Conservation (phyloP, 2,888 invertebrate genomes). For the Lasioglossum calceatum region DNA sequence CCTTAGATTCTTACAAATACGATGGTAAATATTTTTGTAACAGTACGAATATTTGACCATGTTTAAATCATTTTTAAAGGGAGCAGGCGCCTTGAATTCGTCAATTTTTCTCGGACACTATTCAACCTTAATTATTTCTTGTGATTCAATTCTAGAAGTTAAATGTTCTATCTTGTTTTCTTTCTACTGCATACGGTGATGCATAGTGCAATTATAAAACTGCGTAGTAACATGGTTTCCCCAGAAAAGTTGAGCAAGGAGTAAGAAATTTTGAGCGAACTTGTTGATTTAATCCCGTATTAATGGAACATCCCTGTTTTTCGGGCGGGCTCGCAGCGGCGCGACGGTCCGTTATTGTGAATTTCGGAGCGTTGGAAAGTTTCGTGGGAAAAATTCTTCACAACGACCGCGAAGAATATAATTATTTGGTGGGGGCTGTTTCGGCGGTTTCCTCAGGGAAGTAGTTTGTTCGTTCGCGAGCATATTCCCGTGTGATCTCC, state of each 20-base stretch:
- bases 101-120: too few relatives aligned
- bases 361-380: neutral
- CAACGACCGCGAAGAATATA: conserved; percentile 31
- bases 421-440: conserved; percentile 44
- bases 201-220: neutral
- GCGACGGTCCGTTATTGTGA: neutral
- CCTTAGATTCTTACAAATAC: too few relatives aligned
- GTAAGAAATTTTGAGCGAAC: neutral
- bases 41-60: too few relatives aligned
- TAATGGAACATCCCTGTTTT: neutral
- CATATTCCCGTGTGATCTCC: conserved; percentile 55
- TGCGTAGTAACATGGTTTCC: neutral
- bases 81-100: too few relatives aligned
- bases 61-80: too few relatives aligned
- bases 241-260: neutral
- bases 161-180: neutral
- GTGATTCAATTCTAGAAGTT: too few relatives aligned
- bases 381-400: neutral
- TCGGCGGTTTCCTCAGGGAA: conserved; percentile 28
- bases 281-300: neutral
- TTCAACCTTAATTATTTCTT: too few relatives aligned
- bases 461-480: conserved; percentile 30
- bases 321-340: neutral
- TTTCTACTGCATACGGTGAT: neutral
- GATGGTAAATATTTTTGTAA: too few relatives aligned